A percentile compares a stretch with the other conserved stretches of the same genome.
These are phyloP conservation scores for Luscinia luscinia DNA, from an alignment of 2,797 vertebrate species.

Conservation along the genomic window DNA sequence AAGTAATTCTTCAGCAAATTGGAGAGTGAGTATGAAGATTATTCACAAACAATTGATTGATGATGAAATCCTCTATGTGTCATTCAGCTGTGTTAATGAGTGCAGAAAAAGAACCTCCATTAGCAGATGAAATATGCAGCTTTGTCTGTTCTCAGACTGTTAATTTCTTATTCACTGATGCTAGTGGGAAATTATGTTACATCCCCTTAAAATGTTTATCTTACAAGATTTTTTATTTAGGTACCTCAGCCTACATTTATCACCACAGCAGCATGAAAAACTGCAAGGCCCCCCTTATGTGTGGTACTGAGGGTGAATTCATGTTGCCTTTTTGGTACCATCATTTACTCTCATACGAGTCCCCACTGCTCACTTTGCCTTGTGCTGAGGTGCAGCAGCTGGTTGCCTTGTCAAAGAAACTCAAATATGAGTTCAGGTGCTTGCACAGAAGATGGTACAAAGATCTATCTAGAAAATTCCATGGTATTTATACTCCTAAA, in stretches of 20 bases:
- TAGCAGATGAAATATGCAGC: slow-evolving; percentile 44
- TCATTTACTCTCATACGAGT: not conserved
- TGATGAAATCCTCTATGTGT: slow-evolving; percentile 47
- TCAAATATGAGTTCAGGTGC: not conserved
- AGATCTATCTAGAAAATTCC: not conserved
- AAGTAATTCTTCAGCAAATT: slow-evolving; percentile 57
- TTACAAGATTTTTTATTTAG: not conserved
- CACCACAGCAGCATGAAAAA: not conserved
- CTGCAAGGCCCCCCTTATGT: not conserved
- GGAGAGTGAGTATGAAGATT: slow-evolving; percentile 42
- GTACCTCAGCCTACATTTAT: not conserved
- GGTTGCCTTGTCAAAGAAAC: not conserved
- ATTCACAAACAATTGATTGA: slow-evolving; percentile 59
- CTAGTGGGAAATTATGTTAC: not conserved
- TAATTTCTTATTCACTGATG: slow-evolving; percentile 45
- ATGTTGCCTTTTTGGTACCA: not conserved
- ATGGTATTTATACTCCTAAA: not conserved
- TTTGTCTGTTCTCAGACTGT: slow-evolving; percentile 35
- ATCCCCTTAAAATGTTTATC: slow-evolving; percentile 9
- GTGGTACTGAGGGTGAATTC: not conserved
- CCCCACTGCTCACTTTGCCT: not conserved
- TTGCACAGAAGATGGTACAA: not conserved
- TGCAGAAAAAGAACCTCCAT: slow-evolving; percentile 36
- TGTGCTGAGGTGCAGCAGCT: not conserved
- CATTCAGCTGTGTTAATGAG: slow-evolving; percentile 54